Evolutionary conservation across 2,888 invertebrate genomes (phyloP), one percentile per base, ranked within the genome.

Genomic region (Pseudococcus jackbeardsleyi): DNA sequence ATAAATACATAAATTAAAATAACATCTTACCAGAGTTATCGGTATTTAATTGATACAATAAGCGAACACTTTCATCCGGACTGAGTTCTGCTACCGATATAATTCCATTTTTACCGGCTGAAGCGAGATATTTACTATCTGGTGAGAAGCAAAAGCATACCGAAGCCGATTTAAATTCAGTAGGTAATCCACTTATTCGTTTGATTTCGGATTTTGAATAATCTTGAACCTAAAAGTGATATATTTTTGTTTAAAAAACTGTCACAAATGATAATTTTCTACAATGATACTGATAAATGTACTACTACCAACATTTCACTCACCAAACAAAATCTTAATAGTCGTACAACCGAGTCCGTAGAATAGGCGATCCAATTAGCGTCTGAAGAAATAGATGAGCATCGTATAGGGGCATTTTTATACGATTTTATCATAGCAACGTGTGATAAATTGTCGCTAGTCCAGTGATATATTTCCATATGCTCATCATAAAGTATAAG

Each of bases 341-440:
- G 92, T 88, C 95, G 93, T 46, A 96, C 91, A 89, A 94, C 92
- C 85, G 91, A 93, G 42, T 93, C 92, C 0, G 96, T 96, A 0
- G 96, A 95, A 91, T 96, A 97, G 8, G 95, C 94, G 26, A 98
- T 93, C 92, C 94, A 94, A 89, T 94, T 93, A 0, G 95, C 95
- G 91, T 95, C 93, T 2, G 94, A 93, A 6, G 96, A 96, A 8
- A 97, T 92, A 15, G 94, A 93, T 90, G 94, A 94, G 90, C 95
- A 95, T 8, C 94, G 92, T 46, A 97, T 94, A n/a, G 68, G 86
- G 1, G 86, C 85, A 85, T 89, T 89, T 89, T 89, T 89, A 15
- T 89, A 89, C 46, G 89, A 89, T 85, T 89, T 89, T 15, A 89
- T 88, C 9, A 89, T 89, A 9, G 86, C 86, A 8, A 89, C 11